These are phyloP conservation scores for Sorex maritimensis DNA, from an alignment of 2,797 vertebrate species.

Conservation along the genomic window DNA sequence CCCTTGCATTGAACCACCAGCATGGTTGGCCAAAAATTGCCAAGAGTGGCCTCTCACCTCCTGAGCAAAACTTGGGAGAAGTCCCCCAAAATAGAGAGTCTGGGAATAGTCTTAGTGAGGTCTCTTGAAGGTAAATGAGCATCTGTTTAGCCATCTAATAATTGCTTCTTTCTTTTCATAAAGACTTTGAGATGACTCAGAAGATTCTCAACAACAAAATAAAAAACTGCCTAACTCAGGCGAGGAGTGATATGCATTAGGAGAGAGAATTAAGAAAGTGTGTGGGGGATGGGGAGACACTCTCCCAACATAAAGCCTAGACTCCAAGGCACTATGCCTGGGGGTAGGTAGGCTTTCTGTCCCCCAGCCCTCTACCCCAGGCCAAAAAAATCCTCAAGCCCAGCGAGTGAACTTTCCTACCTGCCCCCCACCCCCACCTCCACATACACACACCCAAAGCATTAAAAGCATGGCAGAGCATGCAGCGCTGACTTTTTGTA, in stretches of 20 bases:
- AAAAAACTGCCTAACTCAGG: neutral
- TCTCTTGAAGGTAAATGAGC: constrained; percentile 15
- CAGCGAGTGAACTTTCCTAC: neutral
- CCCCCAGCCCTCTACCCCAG: no score
- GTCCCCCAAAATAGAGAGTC: no score
- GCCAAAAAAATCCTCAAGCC: neutral
- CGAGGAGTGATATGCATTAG: neutral
- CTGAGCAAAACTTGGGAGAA: no score
- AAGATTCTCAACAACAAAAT: constrained; percentile 37
- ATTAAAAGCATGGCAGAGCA: neutral
- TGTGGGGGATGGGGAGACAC: neutral
- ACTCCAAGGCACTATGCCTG: neutral
- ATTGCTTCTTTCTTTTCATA: neutral
- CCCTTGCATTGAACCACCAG: no score
- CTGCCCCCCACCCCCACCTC: no score
- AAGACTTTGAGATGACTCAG: constrained; percentile 48
- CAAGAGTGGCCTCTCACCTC: no score
- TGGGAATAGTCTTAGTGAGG: neutral
- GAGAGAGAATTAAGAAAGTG: constrained; percentile 27
- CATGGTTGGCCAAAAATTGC: no score
- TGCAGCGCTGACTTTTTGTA: neutral
- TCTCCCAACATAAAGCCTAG: neutral
- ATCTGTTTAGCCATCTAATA: neutral
- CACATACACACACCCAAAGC: neutral
- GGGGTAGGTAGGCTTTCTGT: neutral